Conservation (phyloP, 2,888 invertebrate species). For the Cephus pygmeus region DNA sequence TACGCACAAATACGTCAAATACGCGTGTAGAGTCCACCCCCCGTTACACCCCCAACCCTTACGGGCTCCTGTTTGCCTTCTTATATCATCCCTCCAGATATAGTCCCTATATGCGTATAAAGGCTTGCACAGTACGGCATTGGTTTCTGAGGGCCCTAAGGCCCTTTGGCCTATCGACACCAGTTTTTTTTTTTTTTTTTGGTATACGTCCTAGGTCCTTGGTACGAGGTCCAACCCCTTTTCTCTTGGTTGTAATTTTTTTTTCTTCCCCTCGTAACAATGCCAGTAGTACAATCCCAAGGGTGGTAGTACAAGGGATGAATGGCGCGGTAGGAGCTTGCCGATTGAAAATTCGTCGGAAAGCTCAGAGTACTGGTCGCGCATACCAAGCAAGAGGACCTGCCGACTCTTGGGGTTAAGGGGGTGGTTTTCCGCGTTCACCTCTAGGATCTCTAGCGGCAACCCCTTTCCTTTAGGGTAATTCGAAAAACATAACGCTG, state of each 20-base stretch:
- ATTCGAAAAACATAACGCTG: not conserved
- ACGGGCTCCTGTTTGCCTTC: constrained; percentile 54
- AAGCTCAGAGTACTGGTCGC: not conserved
- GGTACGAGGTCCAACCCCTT: not conserved
- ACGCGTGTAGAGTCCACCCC: constrained; percentile 36
- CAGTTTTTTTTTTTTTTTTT: not conserved
- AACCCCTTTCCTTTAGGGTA: not conserved
- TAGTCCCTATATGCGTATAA: not conserved
- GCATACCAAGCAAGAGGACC: not conserved
- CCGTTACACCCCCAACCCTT: constrained; percentile 28
- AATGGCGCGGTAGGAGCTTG: not conserved
- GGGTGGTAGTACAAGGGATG: not conserved
- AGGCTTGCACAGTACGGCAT: not conserved
- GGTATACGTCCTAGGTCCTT: not conserved
- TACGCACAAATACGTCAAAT: constrained; percentile 61
- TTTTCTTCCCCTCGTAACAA: not conserved
- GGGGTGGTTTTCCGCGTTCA: not conserved
- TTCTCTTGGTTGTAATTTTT: not conserved
- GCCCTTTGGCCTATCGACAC: not conserved
- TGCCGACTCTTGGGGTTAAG: not conserved
- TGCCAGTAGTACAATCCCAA: not conserved
- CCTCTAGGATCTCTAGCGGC: not conserved
- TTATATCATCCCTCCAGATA: constrained; percentile 45
- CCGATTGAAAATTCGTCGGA: constrained; percentile 9
- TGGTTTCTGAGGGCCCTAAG: not conserved